These are phyloP conservation scores for Synanthedon vespiformis DNA, from an alignment of 2,888 invertebrate species.

Conservation along the genomic window DNA sequence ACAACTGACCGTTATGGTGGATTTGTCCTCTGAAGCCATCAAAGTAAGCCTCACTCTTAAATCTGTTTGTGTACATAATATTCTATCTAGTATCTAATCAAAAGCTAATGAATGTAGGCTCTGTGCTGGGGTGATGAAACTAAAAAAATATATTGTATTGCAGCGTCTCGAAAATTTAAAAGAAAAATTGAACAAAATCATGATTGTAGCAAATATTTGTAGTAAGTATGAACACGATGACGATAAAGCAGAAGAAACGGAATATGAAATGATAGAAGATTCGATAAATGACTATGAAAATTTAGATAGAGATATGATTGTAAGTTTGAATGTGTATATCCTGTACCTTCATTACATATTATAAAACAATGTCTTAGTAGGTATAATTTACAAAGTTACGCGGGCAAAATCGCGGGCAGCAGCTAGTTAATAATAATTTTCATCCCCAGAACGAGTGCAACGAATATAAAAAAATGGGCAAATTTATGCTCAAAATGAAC, in stretches of 20 bases:
- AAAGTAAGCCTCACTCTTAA: conserved; percentile 37
- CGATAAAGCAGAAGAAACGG: conserved; percentile 27
- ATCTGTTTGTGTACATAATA: neutral
- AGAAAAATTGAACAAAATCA: conserved; percentile 71
- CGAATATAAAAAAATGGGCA: conserved; percentile 73
- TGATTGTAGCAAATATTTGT: conserved; percentile 74
- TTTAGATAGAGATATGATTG: conserved; percentile 47
- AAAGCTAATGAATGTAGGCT: neutral
- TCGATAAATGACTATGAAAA: conserved; percentile 36
- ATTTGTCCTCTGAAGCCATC: conserved; percentile 70
- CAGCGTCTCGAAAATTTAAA: conserved; percentile 65
- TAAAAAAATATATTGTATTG: conserved; percentile 7
- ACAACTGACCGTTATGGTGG: conserved; percentile 71
- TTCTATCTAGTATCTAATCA: too few species aligned
- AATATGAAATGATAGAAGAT: conserved; percentile 17
- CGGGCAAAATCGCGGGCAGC: too few species aligned
- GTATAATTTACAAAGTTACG: too few species aligned
- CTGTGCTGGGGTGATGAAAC: too few species aligned
- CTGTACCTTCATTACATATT: too few species aligned
- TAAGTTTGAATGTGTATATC: conserved; percentile 18
- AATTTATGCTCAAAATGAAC: conserved; percentile 73
- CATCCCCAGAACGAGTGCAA: conserved; percentile 51
- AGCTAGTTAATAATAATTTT: neutral
- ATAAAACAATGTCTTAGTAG: too few species aligned
- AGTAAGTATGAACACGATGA: conserved; percentile 76